Evolutionary conservation across 1,140 invertebrate genomes (phyloP), one percentile per base, ranked within the genome.

Genomic region (Macrotrachela quadricornifera): DNA sequence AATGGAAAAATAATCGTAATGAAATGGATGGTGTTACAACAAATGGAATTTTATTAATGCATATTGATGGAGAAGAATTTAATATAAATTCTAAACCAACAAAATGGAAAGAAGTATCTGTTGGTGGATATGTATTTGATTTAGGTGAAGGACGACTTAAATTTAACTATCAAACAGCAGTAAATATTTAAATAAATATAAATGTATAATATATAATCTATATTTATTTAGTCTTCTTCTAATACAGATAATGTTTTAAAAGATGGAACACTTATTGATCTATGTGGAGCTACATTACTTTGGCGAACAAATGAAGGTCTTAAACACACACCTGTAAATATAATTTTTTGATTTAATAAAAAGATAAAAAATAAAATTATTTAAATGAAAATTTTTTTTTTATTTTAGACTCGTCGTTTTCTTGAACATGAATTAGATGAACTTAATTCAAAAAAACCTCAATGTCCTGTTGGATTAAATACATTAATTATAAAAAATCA

Each of bases 1-100:
- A 96, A 73, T 99, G 92, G 92, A 84, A 92, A 59, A 73, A 72
- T 63, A 85, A 91, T 63, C 84, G 83, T 64, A 78, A 80, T 54
- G 87, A 94, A 73, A 91, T 96, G 56, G 94, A 97, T 73, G 94
- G 92, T 36, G 74, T 96, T 50, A 99, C 92, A 49, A 97, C 94
- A 52, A 99, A 99, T 71, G 92, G 92, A 15, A 83, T 96, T 14
- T 74, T 96, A 45, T 85, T 97, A 58, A 87, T 95, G 58, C 69
- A 74, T 57, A 73, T 72, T n/a, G 61, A 65, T 51, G 63, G 63
- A 41, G 62, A 62, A 12, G 69, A 65, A 46, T 58, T 59, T 16
- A 36, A 37, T n/a, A 54, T 59, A 6, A 52, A 64, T 15, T 59
- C 61, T 1, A 64, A 65, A 56, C 65, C 73, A 18, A 74, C 76